These are phyloP conservation scores for Xylota segnis DNA, from an alignment of 2,888 invertebrate genomes.

Conservation along the genomic window DNA sequence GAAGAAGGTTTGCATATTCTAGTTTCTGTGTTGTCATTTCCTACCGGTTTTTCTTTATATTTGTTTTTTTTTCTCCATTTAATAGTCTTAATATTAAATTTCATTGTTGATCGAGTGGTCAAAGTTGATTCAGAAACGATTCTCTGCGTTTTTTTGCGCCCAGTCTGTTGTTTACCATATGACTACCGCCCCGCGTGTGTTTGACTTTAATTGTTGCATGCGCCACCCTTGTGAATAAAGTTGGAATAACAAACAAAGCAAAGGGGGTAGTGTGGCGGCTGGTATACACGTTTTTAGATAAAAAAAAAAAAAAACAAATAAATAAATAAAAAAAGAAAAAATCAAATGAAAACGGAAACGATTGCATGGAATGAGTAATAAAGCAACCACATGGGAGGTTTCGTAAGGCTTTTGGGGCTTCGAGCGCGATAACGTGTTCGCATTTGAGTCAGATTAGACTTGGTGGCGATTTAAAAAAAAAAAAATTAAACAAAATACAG, in stretches of 20 bases:
- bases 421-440: not conserved
- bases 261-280: not conserved
- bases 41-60: slow-evolving; percentile 25
- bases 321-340: no score
- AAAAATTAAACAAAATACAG: not conserved
- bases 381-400: not conserved
- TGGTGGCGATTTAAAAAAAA: not conserved
- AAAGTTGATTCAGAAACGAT: slow-evolving; percentile 53
- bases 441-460: slow-evolving; percentile 12
- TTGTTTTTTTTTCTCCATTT: no score
- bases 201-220: slow-evolving; percentile 62
- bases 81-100: slow-evolving; percentile 40
- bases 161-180: slow-evolving; percentile 35
- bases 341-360: slow-evolving; percentile 41
- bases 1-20: not conserved
- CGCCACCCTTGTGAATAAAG: slow-evolving; percentile 22
- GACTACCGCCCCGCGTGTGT: slow-evolving; percentile 36
- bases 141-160: slow-evolving; percentile 13
- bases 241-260: slow-evolving; percentile 10
- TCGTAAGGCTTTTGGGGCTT: not conserved
- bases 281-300: slow-evolving; percentile 38
- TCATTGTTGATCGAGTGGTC: slow-evolving; percentile 51
- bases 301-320: slow-evolving; percentile 21
- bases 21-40: not conserved
- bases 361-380: slow-evolving; percentile 55